phyloP scores from a whole-genome alignment of 1,140 invertebrate genomes.

The Lepidurus apus region DNA sequence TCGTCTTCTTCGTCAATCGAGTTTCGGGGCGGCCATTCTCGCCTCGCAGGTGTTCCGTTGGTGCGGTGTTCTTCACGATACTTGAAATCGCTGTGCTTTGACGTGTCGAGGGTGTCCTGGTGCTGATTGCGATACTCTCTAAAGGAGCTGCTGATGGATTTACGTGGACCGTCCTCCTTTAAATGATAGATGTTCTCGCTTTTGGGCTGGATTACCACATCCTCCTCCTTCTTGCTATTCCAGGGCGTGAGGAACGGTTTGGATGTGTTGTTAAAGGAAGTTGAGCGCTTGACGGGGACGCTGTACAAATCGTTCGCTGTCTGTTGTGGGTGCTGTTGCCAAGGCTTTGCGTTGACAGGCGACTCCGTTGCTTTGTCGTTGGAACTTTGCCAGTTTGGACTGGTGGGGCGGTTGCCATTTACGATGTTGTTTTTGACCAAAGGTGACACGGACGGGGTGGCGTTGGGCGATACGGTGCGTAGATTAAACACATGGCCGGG shows the following conservation, averaged over 20 bases:
- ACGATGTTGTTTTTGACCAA: background rate
- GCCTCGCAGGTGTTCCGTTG: background rate
- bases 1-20: background rate
- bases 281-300: conserved; percentile 26
- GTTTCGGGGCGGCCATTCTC: conserved; percentile 17
- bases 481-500: conserved; percentile 40
- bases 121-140: background rate
- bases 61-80: background rate
- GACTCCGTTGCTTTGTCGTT: background rate
- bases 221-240: background rate
- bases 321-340: background rate
- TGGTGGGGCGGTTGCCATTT: background rate
- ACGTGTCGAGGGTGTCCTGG: background rate
- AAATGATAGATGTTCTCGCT: background rate
- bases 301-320: conserved; percentile 3
- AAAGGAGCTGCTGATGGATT: conserved; percentile 2
- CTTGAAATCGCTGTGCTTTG: background rate
- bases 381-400: background rate
- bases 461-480: conserved; percentile 3
- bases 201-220: background rate
- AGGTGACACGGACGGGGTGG: conserved; percentile 16
- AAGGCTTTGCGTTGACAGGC: background rate
- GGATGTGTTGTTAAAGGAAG: conserved; percentile 19
- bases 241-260: conserved; percentile 20
- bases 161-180: background rate